A percentile compares a stretch with the other conserved stretches of the same genome.
phyloP scores from a whole-genome alignment of 2,888 invertebrate species.

The Lasioglossum pauxillum region DNA sequence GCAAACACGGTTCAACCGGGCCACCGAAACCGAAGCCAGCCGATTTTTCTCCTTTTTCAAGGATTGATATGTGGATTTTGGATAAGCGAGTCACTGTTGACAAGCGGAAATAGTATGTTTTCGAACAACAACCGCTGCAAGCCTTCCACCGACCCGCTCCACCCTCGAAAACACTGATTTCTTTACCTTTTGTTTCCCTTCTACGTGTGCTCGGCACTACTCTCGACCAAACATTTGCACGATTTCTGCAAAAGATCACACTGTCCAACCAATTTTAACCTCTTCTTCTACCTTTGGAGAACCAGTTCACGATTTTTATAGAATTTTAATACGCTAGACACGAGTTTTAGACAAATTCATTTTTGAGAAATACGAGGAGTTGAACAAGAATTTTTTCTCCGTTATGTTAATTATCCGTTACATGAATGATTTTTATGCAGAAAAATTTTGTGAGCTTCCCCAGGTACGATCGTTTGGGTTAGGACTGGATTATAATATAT shows the following conservation, averaged over 20 bases:
- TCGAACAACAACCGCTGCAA: not conserved
- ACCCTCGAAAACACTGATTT: not conserved
- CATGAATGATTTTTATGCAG: not conserved
- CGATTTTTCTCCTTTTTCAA: not conserved
- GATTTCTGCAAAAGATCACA: not conserved
- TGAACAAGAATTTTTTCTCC: not conserved
- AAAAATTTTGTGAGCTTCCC: not conserved
- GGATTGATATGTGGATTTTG: constrained; percentile 21
- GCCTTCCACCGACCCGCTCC: not conserved
- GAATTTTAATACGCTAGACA: not conserved
- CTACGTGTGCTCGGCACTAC: not conserved
- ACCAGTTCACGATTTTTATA: not conserved
- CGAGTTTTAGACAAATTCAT: not conserved
- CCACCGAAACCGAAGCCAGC: constrained; percentile 10
- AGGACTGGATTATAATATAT: not conserved
- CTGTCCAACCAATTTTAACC: not conserved
- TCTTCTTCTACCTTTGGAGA: not conserved
- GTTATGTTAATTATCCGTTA: not conserved
- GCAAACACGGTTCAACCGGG: constrained; percentile 8
- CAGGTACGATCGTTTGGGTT: too few species aligned
- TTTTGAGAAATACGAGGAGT: not conserved
- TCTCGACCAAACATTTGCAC: not conserved
- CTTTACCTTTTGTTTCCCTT: not conserved
- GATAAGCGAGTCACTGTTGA: not conserved
- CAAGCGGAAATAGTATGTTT: not conserved